phyloP scores from a whole-genome alignment of 2,113 vertebrate species.

The Stercorarius parasiticus region DNA sequence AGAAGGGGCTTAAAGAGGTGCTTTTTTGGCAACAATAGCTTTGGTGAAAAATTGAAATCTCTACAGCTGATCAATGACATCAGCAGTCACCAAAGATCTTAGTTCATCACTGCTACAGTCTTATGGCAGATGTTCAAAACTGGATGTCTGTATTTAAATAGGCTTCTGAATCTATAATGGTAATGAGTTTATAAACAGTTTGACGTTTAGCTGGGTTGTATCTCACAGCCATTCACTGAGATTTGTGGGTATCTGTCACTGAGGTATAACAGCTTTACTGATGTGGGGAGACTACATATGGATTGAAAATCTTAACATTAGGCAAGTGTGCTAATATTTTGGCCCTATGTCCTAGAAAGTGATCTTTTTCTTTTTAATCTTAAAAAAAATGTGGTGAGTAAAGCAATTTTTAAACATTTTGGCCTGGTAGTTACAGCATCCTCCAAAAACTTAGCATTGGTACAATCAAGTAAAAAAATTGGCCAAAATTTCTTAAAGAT shows the following conservation, averaged over 20 bases:
- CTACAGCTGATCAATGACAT: not conserved
- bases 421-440: not conserved
- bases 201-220: not conserved
- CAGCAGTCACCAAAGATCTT: not conserved
- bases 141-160: not conserved
- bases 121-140: not conserved
- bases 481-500: not conserved
- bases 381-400: not conserved
- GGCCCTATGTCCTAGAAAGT: not conserved
- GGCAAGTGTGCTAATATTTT: not conserved
- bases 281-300: not conserved
- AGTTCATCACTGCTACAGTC: not conserved
- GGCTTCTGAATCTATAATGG: not conserved
- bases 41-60: not conserved
- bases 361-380: not conserved
- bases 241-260: not conserved
- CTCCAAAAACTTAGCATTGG: not conserved
- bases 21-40: not conserved
- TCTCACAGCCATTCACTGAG: not conserved
- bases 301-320: not conserved
- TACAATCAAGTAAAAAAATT: not conserved
- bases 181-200: not conserved
- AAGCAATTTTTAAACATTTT: not conserved
- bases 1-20: not conserved
- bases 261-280: not conserved